Evolutionary conservation across 2,888 invertebrate species (phyloP).

Genomic region (Phyllotreta striolata): DNA sequence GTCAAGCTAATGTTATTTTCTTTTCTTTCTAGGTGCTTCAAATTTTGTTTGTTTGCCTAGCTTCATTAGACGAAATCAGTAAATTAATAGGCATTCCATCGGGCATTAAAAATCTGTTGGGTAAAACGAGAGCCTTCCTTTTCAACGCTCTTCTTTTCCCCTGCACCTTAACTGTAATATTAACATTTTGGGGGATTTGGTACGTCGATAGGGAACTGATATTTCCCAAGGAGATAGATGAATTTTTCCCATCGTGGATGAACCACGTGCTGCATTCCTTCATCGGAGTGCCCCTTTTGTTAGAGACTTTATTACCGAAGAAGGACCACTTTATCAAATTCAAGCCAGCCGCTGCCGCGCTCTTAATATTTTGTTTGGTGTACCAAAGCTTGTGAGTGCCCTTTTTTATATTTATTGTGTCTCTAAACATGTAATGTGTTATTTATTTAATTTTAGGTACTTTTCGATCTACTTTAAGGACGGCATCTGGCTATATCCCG

Average conservation of each 20-base stretch:
- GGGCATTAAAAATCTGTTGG: constrained; percentile 33
- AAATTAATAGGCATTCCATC: constrained; percentile 35
- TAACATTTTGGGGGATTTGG: constrained; percentile 67
- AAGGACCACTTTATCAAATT: constrained; percentile 41
- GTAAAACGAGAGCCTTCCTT: constrained; percentile 39
- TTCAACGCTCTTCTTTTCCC: constrained; percentile 46
- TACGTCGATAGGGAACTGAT: constrained; percentile 66
- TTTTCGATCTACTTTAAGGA: constrained; percentile 62
- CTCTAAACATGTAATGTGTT: not conserved
- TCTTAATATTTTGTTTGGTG: constrained; percentile 34
- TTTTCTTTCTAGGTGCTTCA: constrained; percentile 43
- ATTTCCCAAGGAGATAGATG: constrained; percentile 64
- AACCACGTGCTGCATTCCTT: constrained; percentile 69
- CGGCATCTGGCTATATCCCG: constrained; percentile 64
- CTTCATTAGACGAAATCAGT: constrained; percentile 41
- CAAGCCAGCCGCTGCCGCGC: constrained; percentile 26
- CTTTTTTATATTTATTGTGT: not conserved
- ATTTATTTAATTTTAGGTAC: constrained; percentile 46
- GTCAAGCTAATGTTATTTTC: not conserved
- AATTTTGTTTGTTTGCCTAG: constrained; percentile 43
- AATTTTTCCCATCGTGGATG: constrained; percentile 66
- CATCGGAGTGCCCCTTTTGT: constrained; percentile 62
- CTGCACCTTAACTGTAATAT: constrained; percentile 63
- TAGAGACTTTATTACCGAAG: constrained; percentile 60
- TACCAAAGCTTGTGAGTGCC: constrained; percentile 46